Conservation (phyloP, 2,797 vertebrate species). For the Eulemur coronatus region DNA sequence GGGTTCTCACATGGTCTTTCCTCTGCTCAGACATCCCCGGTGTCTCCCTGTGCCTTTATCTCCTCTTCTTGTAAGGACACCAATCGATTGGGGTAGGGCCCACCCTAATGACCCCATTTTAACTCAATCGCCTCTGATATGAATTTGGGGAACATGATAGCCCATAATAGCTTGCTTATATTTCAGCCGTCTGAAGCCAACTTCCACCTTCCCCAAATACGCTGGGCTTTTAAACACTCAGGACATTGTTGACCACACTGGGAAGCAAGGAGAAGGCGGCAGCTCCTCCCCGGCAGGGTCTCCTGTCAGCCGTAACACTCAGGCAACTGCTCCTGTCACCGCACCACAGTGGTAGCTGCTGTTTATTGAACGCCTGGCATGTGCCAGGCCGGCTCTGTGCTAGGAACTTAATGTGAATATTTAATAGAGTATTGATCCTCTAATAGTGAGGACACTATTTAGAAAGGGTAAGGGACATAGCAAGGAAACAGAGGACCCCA, state of each 20-base stretch:
- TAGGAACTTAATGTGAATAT: background rate
- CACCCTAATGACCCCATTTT: background rate
- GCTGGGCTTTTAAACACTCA: background rate
- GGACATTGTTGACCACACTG: background rate
- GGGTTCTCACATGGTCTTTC: background rate
- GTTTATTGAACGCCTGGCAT: background rate
- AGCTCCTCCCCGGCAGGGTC: background rate
- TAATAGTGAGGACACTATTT: background rate
- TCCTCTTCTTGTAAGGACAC: background rate
- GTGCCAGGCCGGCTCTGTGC: background rate
- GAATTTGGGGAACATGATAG: background rate
- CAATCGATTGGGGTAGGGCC: background rate
- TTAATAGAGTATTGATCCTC: background rate
- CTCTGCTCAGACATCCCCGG: background rate
- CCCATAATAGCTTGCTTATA: background rate
- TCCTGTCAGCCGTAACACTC: background rate
- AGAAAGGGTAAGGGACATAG: background rate
- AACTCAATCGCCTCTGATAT: background rate
- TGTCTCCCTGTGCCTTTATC: background rate
- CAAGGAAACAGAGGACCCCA: background rate
- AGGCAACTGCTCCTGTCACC: background rate
- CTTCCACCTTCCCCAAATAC: no score
- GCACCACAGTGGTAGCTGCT: background rate
- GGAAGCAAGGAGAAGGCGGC: background rate
- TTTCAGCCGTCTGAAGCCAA: background rate